These are phyloP conservation scores for Euclidia mi DNA, from an alignment of 2,888 invertebrate genomes.

Conservation along the genomic window DNA sequence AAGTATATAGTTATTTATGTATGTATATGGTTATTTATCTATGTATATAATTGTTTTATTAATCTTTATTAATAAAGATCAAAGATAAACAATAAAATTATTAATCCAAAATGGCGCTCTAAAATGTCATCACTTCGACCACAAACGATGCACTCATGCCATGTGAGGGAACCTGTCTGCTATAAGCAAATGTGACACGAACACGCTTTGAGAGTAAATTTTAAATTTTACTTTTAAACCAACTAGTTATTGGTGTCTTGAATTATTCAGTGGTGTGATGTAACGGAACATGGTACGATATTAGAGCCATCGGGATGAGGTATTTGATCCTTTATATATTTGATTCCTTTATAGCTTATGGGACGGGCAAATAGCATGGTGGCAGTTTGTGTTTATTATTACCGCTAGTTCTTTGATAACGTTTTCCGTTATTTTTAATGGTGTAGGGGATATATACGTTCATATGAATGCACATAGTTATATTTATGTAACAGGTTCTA, in stretches of 20 bases:
- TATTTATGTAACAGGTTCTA: too few relatives aligned
- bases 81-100: background rate
- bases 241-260: conserved; percentile 63
- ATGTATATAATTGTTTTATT: too few relatives aligned
- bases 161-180: conserved; percentile 68
- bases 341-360: background rate
- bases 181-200: conserved; percentile 74
- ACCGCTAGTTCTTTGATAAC: background rate
- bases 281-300: conserved; percentile 35
- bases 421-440: too few relatives aligned
- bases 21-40: too few relatives aligned
- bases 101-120: conserved; percentile 5
- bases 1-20: too few relatives aligned
- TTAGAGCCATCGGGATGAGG: conserved; percentile 16
- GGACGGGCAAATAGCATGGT: background rate
- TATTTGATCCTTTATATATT: conserved; percentile 3
- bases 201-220: conserved; percentile 72
- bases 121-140: conserved; percentile 29
- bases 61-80: too few relatives aligned
- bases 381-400: conserved; percentile 3
- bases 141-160: conserved; percentile 52
- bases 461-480: too few relatives aligned
- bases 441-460: too few relatives aligned
- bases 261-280: conserved; percentile 57
- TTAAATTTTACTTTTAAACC: conserved; percentile 72